Evolutionary conservation across 2,888 invertebrate species (phyloP), one percentile per base, ranked within the genome.

Genomic region (Dynastes hyllus): DNA sequence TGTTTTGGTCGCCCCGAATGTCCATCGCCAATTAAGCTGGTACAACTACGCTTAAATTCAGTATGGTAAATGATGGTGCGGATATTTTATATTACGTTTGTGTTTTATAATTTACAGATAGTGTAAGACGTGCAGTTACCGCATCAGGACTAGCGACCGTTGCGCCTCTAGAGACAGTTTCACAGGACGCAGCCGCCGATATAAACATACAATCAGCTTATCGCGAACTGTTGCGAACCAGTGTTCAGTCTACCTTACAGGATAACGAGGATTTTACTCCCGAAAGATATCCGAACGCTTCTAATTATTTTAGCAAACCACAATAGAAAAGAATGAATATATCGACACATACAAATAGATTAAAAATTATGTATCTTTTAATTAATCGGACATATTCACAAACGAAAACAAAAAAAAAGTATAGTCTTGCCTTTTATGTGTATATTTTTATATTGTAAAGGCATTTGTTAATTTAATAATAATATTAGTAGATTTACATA

Each of bases 131-230:
- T 67, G 92, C 92, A 0, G 90, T 92, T 27, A 89, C 88, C 1
- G 87, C 90, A 16, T 90, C 91, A 3, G 91, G 91, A 22, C 89
- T 91, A n/a, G 86, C 90, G 22, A 88, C 90, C 9, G 87, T 84
- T 22, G 87, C 87, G 4, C 88, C 89, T 1, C 81, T 91, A 76
- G 91, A 91, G 22, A 88, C 88, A 55, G 88, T 92, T 45, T 88
- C 89, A 0, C 88, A 89, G 79, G 91, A 91, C 27, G 91, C 91
- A 0, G 88, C 90, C 0, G 88, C 88, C 37, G 90, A 91, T 81
- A 79, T 88, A 2, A 88, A 89, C 58, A 88, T 92, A 27, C 91
- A 91, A 81, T 84, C 88, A 9, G 91, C 92, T 1, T 92, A 91
- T 83, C 89, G 91, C 79, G 90, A 89, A 80, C 89, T 92, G 81